Evolutionary conservation across 1,140 invertebrate genomes (phyloP).

Genomic region (Globodera rostochiensis): DNA sequence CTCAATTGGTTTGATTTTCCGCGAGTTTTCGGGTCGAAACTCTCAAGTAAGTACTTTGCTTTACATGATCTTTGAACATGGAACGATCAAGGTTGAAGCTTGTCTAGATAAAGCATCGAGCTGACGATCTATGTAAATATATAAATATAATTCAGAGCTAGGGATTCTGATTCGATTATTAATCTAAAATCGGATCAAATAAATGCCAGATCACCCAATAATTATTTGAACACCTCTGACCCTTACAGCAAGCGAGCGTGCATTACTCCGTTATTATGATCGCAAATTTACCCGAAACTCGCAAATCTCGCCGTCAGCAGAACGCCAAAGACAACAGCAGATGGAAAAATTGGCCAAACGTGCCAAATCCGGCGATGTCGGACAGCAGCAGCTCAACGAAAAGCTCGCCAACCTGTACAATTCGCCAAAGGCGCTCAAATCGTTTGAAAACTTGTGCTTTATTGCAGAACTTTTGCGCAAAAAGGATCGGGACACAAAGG

Average conservation of each 20-base stretch:
- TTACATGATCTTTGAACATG: too few relatives aligned
- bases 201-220: too few relatives aligned
- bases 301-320: not conserved
- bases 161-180: too few relatives aligned
- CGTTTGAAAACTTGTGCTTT: slow-evolving; percentile 65
- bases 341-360: not conserved
- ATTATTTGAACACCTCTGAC: not conserved
- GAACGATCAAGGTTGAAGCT: too few relatives aligned
- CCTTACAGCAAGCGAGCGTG: not conserved
- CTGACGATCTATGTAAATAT: too few relatives aligned
- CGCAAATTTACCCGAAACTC: slow-evolving; percentile 2
- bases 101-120: too few relatives aligned
- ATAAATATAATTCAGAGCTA: too few relatives aligned
- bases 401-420: slow-evolving; percentile 53
- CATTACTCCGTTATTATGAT: slow-evolving; percentile 11
- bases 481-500: slow-evolving; percentile 65
- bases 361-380: not conserved
- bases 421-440: slow-evolving; percentile 64
- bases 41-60: too few relatives aligned
- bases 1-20: too few relatives aligned
- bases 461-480: slow-evolving; percentile 65
- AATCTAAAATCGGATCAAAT: too few relatives aligned
- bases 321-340: not conserved
- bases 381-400: slow-evolving; percentile 5
- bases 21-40: too few relatives aligned